phyloP scores from a whole-genome alignment of 1,140 invertebrate species.

The Mya arenaria region DNA sequence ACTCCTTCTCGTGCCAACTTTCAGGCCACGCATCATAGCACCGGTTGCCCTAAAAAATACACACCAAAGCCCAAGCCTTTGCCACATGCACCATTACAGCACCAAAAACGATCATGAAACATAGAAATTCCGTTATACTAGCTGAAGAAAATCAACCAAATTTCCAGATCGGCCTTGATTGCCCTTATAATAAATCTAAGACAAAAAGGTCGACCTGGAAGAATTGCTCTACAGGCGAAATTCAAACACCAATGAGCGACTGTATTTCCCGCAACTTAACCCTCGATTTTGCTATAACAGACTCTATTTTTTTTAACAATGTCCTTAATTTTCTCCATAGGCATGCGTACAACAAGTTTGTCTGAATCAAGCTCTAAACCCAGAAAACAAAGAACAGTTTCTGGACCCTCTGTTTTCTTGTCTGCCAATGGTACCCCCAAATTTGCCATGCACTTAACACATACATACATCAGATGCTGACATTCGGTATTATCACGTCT shows the following conservation, averaged over 20 bases:
- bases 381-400: slow-evolving; percentile 22
- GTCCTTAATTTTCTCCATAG: neutral
- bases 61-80: slow-evolving; percentile 13
- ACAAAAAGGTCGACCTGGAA: slow-evolving; percentile 35
- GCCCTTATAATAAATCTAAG: slow-evolving; percentile 5
- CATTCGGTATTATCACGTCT: neutral
- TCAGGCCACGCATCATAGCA: too few species aligned
- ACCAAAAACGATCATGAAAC: slow-evolving; percentile 29
- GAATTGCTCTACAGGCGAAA: slow-evolving; percentile 42
- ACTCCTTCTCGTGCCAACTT: too few species aligned
- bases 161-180: slow-evolving; percentile 40
- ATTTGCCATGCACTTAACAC: neutral
- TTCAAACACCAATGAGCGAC: slow-evolving; percentile 40
- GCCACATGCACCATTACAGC: neutral
- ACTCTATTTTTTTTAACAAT: neutral
- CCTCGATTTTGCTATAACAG: neutral
- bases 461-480: neutral
- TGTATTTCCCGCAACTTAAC: slow-evolving; percentile 43
- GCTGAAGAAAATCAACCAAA: slow-evolving; percentile 46
- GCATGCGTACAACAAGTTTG: slow-evolving; percentile 33
- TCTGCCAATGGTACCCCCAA: slow-evolving; percentile 17
- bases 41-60: neutral
- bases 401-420: slow-evolving; percentile 28
- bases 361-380: slow-evolving; percentile 39
- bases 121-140: slow-evolving; percentile 46